A percentile compares a stretch with the other conserved stretches of the same genome.
These are phyloP conservation scores for Agelas oroides DNA, from an alignment of 37 sponge, comb jelly and placozoan species.

Conservation along the genomic window DNA sequence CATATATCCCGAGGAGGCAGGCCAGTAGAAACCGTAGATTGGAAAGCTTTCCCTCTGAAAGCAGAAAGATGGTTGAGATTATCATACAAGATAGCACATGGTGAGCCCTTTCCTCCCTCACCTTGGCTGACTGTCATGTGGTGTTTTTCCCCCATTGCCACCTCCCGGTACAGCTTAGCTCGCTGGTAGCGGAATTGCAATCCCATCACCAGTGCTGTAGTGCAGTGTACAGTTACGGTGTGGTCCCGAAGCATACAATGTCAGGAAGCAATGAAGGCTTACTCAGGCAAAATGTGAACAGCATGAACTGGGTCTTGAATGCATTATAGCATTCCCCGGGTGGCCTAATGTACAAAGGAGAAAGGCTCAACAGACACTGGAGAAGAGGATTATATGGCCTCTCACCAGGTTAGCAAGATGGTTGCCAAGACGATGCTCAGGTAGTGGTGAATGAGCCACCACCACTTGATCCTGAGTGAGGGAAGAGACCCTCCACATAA, in stretches of 20 bases:
- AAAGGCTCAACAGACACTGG: background rate
- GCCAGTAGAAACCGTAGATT: background rate
- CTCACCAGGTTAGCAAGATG: constrained; percentile 73
- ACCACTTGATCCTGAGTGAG: constrained; percentile 70
- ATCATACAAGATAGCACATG: background rate
- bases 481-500: too few species aligned
- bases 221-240: background rate
- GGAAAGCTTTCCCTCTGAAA: background rate
- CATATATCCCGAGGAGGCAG: constrained; percentile 11
- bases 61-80: background rate
- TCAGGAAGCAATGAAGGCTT: background rate
- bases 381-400: background rate
- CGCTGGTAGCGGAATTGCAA: constrained; percentile 71
- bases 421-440: constrained; percentile 56
- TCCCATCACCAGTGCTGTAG: constrained; percentile 64
- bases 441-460: constrained; percentile 85
- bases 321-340: constrained; percentile 71
- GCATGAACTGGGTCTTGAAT: constrained; percentile 69
- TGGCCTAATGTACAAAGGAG: constrained; percentile 37
- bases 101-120: background rate
- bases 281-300: constrained; percentile 60
- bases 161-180: constrained; percentile 61
- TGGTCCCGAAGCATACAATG: background rate
- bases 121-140: constrained; percentile 64
- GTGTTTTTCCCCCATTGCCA: constrained; percentile 75